Conservation (phyloP, 1,140 invertebrate genomes). For the Drosophila dunni region DNA sequence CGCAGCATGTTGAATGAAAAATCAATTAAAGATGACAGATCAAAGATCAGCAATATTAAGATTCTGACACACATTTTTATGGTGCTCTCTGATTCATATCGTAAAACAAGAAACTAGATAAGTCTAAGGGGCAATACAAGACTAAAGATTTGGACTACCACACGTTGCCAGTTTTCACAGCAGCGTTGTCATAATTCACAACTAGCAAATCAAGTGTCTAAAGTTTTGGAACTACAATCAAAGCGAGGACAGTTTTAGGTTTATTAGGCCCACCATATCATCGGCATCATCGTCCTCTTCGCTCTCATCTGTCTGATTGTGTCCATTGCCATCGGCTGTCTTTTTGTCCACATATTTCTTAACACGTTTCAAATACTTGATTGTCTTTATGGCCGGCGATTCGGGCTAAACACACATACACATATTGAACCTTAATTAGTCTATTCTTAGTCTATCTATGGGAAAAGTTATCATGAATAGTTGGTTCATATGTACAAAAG, state of each 20-base stretch:
- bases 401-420: slow-evolving; percentile 64
- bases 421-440: slow-evolving; percentile 22
- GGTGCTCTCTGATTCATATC: background rate
- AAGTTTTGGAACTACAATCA: background rate
- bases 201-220: background rate
- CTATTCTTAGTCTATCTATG: background rate
- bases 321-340: slow-evolving; percentile 72
- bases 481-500: background rate
- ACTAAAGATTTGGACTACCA: background rate
- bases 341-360: slow-evolving; percentile 84
- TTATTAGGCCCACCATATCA: slow-evolving; percentile 86
- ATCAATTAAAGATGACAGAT: slow-evolving; percentile 32
- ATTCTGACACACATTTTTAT: background rate
- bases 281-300: slow-evolving; percentile 86
- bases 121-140: slow-evolving; percentile 2
- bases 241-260: background rate
- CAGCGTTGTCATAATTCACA: slow-evolving; percentile 1
- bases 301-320: slow-evolving; percentile 64
- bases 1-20: slow-evolving; percentile 59
- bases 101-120: background rate
- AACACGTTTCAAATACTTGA: slow-evolving; percentile 83
- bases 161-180: background rate
- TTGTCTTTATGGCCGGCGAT: slow-evolving; percentile 81
- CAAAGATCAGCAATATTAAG: slow-evolving; percentile 21
- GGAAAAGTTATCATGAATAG: background rate